Base-by-base conservation (phyloP, 37 sponge, comb jelly and placozoan genomes). In the Aphrocallistes beatrix region DNA sequence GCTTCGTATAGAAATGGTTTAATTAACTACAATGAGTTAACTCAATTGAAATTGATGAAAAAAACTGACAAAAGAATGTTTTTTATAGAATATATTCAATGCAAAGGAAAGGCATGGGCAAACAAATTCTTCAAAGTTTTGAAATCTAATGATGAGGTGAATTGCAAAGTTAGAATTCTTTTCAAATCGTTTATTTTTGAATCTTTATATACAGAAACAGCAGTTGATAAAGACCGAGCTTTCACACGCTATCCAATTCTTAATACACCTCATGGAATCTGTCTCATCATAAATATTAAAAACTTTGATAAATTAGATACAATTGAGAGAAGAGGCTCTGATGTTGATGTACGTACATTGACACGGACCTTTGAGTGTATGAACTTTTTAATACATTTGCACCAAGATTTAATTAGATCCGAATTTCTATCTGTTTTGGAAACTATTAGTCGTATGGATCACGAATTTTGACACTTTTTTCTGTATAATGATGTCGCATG, bases 251-350 rank as follows among this genome's bases (percentile, higher is more conserved):
- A 60, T 13, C 75, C 75, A 60, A 60, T 60, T 32, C 75, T 60
- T 8, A 60, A 60, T 13, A 60, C 10, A 3, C 75, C 75, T 6
- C n/a, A 30, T 30, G 75, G 75, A 13, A 60, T 60, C n/a, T 60
- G 75, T 13, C 75, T 60, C 21, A 60, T 60, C n/a, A 60, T 60
- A 19, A 19, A 60, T 13, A 60, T 19, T 28, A 30, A 60, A 60
- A 60, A 60, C 34, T 60, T 60, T 60, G 75, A 60, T 60, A n/a
- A n/a, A n/a, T n/a, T n/a, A n/a, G 75, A 60, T 30, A 60, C 10
- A 25, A 25, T 30, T 1, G n/a, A 60, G n/a, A 3, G 75, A 1
- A 19, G 75, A 19, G 75, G 75, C 34, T 60, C 75, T 19, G 28
- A 60, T 13, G 8, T 60, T 25, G 75, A 60, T 13, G 10, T 60